Evolutionary conservation across 2,113 vertebrate species (phyloP).

Genomic region (Scopus umbretta): DNA sequence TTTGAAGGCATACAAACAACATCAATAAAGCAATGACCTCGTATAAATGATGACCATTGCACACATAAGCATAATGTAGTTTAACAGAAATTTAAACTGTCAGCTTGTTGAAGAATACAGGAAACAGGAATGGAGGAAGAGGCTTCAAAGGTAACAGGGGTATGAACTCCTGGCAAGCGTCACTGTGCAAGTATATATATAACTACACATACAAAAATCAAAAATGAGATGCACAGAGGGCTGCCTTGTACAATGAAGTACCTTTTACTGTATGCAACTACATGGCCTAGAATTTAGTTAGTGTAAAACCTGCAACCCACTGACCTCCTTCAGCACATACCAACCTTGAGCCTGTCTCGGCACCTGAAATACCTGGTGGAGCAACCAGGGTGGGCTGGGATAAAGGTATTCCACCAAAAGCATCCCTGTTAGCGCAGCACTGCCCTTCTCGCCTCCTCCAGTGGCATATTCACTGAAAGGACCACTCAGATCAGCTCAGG

Average conservation of each 20-base stretch:
- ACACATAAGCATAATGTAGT: background rate
- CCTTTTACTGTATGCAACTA: background rate
- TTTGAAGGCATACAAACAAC: background rate
- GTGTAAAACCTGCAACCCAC: background rate
- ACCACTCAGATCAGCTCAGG: background rate
- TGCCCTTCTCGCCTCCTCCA: background rate
- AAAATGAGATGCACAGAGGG: background rate
- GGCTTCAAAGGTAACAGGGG: background rate
- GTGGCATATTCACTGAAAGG: background rate
- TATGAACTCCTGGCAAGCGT: background rate
- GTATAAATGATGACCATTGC: background rate
- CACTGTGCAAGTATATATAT: background rate
- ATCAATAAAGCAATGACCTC: background rate
- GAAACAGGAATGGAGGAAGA: background rate
- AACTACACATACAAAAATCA: background rate
- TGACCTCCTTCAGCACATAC: background rate
- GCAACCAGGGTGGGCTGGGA: background rate
- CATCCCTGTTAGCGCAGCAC: background rate
- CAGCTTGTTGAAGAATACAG: background rate
- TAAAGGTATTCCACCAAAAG: background rate
- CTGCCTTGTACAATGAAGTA: background rate
- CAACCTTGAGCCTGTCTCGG: background rate
- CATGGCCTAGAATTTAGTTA: accelerated
- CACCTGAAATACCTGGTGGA: background rate
- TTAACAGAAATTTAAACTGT: background rate